These are phyloP conservation scores for Idaea biselata DNA, from an alignment of 2,888 invertebrate species.

Conservation along the genomic window DNA sequence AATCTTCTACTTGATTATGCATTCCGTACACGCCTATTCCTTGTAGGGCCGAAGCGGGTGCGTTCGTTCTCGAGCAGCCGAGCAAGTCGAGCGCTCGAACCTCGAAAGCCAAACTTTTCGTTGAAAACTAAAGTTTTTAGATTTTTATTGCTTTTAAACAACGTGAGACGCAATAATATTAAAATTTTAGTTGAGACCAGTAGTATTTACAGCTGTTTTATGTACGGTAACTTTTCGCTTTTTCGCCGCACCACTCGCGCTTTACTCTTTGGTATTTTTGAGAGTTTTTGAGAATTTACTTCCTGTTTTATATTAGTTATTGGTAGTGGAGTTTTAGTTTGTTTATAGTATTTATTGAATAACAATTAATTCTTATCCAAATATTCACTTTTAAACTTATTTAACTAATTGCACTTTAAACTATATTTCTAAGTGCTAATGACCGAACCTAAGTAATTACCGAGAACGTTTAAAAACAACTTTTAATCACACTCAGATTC, in stretches of 20 bases:
- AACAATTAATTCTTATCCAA: background rate
- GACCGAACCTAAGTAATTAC: too few relatives aligned
- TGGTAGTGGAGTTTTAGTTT: background rate
- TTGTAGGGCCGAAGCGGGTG: conserved; percentile 68
- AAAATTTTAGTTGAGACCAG: conserved; percentile 55
- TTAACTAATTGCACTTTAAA: background rate
- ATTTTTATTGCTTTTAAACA: conserved; percentile 78
- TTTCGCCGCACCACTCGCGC: conserved; percentile 21
- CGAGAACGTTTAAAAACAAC: background rate
- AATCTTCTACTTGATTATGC: conserved; percentile 77
- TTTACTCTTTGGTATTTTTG: conserved; percentile 25
- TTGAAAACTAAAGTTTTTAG: conserved; percentile 70
- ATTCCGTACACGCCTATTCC: conserved; percentile 78
- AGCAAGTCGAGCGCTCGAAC: conserved; percentile 43
- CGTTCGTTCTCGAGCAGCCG: conserved; percentile 50
- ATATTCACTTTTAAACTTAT: background rate
- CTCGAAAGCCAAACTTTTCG: conserved; percentile 69
- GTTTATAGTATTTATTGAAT: background rate
- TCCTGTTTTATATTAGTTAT: conserved; percentile 24
- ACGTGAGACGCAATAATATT: conserved; percentile 75
- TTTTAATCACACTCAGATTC: background rate
- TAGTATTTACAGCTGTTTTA: conserved; percentile 35
- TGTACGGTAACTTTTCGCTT: conserved; percentile 26
- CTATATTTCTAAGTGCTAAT: too few relatives aligned
- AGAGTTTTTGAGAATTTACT: conserved; percentile 20